A percentile compares a stretch with the other conserved stretches of the same genome.
Conservation (phyloP, 2,113 vertebrate species). For the Addax nasomaculatus region DNA sequence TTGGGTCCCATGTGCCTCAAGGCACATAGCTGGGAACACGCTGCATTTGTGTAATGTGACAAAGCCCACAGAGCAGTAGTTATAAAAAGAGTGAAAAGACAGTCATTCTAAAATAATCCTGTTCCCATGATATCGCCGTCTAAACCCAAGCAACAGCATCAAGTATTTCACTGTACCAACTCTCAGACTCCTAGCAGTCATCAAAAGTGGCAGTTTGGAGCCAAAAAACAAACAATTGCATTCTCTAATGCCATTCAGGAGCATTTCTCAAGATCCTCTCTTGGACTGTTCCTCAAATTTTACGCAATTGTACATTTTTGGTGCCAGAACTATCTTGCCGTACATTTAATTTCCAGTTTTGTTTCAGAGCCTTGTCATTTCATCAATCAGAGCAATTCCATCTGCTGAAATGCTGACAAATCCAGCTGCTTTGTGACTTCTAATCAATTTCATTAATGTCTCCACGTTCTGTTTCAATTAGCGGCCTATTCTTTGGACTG, state of each 20-base stretch:
- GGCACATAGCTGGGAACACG: neutral
- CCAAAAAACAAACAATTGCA: neutral
- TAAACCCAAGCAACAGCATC: neutral
- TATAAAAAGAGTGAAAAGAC: neutral
- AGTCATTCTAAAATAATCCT: neutral
- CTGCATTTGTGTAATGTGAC: neutral
- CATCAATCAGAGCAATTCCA: constrained; percentile 55
- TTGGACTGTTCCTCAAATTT: neutral
- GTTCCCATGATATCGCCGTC: neutral
- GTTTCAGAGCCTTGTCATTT: constrained; percentile 55
- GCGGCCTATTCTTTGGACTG: neutral
- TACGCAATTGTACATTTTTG: neutral
- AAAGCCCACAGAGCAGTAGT: neutral
- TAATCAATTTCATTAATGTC: constrained; percentile 65
- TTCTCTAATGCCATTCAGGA: neutral
- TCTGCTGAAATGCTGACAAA: constrained; percentile 59
- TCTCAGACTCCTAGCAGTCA: neutral
- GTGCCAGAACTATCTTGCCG: constrained; percentile 35
- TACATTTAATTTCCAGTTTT: constrained; percentile 50
- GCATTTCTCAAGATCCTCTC: neutral
- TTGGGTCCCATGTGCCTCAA: neutral
- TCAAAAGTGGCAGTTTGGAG: neutral
- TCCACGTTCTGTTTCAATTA: constrained; percentile 52
- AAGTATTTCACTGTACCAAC: neutral
- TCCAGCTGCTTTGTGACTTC: constrained; percentile 60